phyloP scores from a whole-genome alignment of 2,797 vertebrate species.

The Lepilemur septentrionalis region DNA sequence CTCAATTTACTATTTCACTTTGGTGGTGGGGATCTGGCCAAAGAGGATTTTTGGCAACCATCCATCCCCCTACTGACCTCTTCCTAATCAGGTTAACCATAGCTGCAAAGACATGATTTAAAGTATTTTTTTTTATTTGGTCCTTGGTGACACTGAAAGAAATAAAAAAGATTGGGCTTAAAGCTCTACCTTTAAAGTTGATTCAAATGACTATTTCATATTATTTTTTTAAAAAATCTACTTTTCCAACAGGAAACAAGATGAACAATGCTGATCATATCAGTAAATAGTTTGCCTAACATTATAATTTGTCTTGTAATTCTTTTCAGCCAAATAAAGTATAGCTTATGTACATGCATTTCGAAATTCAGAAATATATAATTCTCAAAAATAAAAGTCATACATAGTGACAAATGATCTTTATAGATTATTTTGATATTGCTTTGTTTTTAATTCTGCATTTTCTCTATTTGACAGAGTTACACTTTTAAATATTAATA shows the following conservation, averaged over 20 bases:
- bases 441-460: not conserved
- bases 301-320: not conserved
- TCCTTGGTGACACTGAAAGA: not conserved
- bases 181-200: not conserved
- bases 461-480: not conserved
- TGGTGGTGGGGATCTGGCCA: constrained; percentile 25
- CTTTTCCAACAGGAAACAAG: not conserved
- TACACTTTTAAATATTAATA: constrained; percentile 48
- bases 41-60: constrained; percentile 73
- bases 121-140: constrained; percentile 49
- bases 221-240: not conserved
- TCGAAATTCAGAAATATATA: not conserved
- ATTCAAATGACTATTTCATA: not conserved
- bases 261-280: not conserved
- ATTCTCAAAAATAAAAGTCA: constrained; percentile 24
- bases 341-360: not conserved
- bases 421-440: not conserved
- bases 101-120: constrained; percentile 36
- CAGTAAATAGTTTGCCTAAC: not conserved
- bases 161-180: not conserved
- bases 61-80: constrained; percentile 62
- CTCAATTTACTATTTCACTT: constrained; percentile 69
- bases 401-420: not conserved
- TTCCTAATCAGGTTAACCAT: constrained; percentile 63
- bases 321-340: not conserved